Conservation (phyloP, 2,797 vertebrate genomes). For the Mus caroli region DNA sequence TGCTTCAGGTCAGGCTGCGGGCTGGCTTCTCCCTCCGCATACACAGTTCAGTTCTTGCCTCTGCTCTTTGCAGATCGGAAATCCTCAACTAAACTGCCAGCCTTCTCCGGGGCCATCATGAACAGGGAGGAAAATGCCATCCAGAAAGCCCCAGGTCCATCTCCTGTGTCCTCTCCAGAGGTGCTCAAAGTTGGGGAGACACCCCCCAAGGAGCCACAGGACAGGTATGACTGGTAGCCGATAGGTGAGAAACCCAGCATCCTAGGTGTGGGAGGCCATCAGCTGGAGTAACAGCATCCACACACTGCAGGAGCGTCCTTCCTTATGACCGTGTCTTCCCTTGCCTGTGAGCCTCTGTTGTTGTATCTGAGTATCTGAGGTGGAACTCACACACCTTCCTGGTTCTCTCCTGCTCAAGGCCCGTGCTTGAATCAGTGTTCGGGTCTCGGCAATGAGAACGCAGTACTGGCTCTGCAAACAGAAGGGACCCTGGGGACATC, state of each 20-base stretch:
- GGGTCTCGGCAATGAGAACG: not conserved
- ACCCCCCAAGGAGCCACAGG: not conserved
- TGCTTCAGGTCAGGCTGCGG: not conserved
- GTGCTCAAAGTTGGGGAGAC: not conserved
- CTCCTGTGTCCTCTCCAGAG: conserved; percentile 46
- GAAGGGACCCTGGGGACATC: not conserved
- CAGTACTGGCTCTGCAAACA: not conserved
- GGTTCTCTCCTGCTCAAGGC: not conserved
- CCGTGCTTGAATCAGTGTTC: not conserved
- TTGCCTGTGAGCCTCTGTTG: not conserved
- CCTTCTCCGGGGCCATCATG: not conserved
- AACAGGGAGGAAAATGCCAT: not conserved
- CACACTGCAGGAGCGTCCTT: not conserved
- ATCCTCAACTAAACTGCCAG: not conserved
- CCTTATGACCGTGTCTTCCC: not conserved
- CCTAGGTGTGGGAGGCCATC: no score
- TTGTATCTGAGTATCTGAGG: not conserved
- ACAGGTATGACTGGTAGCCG: conserved; percentile 69
- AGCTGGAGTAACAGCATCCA: not conserved
- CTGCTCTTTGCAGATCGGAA: conserved; percentile 63
- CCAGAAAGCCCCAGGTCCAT: conserved; percentile 6
- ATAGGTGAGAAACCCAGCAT: not conserved
- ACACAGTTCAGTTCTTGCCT: not conserved
- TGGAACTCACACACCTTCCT: not conserved
- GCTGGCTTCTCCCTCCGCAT: not conserved